These are phyloP conservation scores for Silurus meridionalis DNA, from an alignment of 2,113 vertebrate genomes.

Conservation along the genomic window DNA sequence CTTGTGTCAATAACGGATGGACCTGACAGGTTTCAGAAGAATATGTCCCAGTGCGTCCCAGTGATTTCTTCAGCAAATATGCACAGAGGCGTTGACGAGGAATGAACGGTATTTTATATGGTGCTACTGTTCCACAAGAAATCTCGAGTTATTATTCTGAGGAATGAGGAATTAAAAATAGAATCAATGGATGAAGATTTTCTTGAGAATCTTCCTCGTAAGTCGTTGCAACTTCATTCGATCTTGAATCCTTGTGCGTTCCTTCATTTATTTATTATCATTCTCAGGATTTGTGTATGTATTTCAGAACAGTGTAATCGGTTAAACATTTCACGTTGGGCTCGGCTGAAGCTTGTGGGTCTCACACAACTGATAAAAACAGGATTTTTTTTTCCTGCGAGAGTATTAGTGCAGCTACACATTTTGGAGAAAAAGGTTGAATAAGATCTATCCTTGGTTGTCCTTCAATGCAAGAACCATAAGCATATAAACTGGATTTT, in stretches of 20 bases:
- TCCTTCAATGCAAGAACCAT: neutral
- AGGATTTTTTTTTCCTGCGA: neutral
- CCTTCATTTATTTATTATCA: neutral
- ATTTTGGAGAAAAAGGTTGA: neutral
- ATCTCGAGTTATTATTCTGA: neutral
- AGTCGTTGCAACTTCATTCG: neutral
- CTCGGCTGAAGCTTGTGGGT: neutral
- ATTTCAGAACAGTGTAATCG: neutral
- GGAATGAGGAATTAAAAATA: neutral
- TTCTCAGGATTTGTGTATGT: neutral
- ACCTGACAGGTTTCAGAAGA: constrained; percentile 1
- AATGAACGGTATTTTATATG: neutral
- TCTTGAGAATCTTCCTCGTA: no score
- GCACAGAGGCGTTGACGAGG: neutral
- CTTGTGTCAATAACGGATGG: constrained; percentile 8
- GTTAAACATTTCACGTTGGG: neutral
- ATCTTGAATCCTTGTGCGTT: neutral
- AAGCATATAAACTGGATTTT: no score
- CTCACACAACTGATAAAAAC: neutral
- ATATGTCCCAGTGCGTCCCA: constrained; percentile 10
- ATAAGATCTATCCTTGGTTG: neutral
- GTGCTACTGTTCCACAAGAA: no score
- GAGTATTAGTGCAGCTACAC: neutral
- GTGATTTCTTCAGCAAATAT: neutral
- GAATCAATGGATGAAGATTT: neutral